A percentile compares a stretch with the other conserved stretches of the same genome.
Evolutionary conservation across 2,888 invertebrate species (phyloP).

Genomic region (Tromatobia lineatoria): DNA sequence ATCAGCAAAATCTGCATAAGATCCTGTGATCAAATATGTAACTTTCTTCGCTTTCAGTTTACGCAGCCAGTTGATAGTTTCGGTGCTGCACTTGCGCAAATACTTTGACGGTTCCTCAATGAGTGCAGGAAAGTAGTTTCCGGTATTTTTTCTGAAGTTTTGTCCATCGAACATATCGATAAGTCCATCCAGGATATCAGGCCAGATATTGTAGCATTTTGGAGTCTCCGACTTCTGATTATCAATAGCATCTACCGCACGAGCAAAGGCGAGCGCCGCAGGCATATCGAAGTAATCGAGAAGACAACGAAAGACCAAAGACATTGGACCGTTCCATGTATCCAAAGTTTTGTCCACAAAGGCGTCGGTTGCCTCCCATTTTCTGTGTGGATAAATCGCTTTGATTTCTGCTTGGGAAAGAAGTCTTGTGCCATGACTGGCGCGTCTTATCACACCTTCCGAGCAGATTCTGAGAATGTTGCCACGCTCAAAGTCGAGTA

Average conservation of each 20-base stretch:
- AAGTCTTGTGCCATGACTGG: slow-evolving; percentile 89
- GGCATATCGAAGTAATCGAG: slow-evolving; percentile 92
- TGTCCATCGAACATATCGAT: slow-evolving; percentile 88
- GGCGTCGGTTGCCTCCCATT: slow-evolving; percentile 87
- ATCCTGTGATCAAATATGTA: slow-evolving; percentile 91
- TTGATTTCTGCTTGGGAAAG: slow-evolving; percentile 87
- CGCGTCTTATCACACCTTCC: slow-evolving; percentile 88
- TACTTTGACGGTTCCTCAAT: slow-evolving; percentile 87
- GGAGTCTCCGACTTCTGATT: slow-evolving; percentile 80
- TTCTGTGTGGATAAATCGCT: slow-evolving; percentile 86
- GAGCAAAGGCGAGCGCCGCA: slow-evolving; percentile 89
- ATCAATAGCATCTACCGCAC: slow-evolving; percentile 89
- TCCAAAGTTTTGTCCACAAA: slow-evolving; percentile 87
- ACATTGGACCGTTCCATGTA: slow-evolving; percentile 89
- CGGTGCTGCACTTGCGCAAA: slow-evolving; percentile 87
- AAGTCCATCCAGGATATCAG: slow-evolving; percentile 88
- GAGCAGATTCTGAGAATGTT: slow-evolving; percentile 88
- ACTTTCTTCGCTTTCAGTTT: slow-evolving; percentile 87
- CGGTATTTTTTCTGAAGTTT: slow-evolving; percentile 87
- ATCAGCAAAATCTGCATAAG: slow-evolving; percentile 90
- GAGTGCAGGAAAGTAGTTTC: slow-evolving; percentile 88
- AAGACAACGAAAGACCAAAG: slow-evolving; percentile 88
- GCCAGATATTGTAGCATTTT: slow-evolving; percentile 88
- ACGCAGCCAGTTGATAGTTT: slow-evolving; percentile 87
- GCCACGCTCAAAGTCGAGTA: slow-evolving; percentile 90